A percentile compares a stretch with the other conserved stretches of the same genome.
These are phyloP conservation scores for Scortum barcoo DNA, from an alignment of 2,113 vertebrate genomes.

Conservation along the genomic window DNA sequence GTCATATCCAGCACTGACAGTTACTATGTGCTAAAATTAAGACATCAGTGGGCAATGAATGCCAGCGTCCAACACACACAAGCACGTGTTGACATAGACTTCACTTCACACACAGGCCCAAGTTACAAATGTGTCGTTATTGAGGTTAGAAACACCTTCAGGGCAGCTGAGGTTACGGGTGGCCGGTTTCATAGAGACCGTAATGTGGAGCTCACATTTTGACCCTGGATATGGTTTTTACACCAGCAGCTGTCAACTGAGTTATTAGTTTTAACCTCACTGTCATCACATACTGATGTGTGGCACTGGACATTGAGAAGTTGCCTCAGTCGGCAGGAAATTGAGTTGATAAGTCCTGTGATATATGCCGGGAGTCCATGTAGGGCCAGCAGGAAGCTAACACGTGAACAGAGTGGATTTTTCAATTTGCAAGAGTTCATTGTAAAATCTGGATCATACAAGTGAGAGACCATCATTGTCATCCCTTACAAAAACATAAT, in stretches of 20 bases:
- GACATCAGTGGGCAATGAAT: conserved; percentile 8
- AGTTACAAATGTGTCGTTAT: conserved; percentile 18
- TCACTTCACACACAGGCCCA: neutral
- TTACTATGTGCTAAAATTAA: conserved; percentile 41
- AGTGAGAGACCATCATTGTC: neutral
- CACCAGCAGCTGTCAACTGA: conserved; percentile 44
- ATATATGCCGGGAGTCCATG: conserved; percentile 6
- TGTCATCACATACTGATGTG: conserved; percentile 44
- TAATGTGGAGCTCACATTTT: conserved; percentile 11
- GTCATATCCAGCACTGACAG: conserved; percentile 45
- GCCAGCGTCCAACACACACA: conserved; percentile 25
- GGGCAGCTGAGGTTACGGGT: conserved; percentile 35
- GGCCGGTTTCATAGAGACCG: conserved; percentile 35
- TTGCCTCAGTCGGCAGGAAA: conserved; percentile 28
- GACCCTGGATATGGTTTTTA: conserved; percentile 32
- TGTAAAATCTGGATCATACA: neutral
- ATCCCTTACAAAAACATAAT: neutral
- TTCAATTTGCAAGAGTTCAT: conserved; percentile 1
- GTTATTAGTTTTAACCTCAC: conserved; percentile 41
- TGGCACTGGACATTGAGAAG: neutral
- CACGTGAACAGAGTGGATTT: neutral
- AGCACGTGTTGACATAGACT: neutral
- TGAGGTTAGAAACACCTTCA: conserved; percentile 34
- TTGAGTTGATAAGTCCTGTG: conserved; percentile 23
- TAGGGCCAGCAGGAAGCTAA: neutral